Conservation (phyloP, 2,113 vertebrate species). For the Grammomys surdaster region DNA sequence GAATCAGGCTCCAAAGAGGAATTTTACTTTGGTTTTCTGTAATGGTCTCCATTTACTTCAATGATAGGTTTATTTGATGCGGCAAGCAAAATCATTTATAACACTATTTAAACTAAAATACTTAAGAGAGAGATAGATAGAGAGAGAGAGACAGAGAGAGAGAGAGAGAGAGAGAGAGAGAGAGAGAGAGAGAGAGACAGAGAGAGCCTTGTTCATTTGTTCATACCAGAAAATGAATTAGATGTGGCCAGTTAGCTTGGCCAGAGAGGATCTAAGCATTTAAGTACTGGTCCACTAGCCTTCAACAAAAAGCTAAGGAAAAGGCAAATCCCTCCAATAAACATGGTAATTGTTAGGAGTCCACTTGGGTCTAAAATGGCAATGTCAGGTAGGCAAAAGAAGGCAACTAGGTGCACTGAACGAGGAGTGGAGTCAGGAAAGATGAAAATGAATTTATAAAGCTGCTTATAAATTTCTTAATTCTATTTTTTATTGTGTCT, state of each 20-base stretch:
- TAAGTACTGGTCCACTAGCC: accelerated
- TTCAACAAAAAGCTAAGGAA: neutral
- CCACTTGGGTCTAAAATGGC: neutral
- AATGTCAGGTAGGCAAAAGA: neutral
- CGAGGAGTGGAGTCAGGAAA: neutral
- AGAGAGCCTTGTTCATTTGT: neutral
- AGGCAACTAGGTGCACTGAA: neutral
- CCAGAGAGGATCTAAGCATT: neutral
- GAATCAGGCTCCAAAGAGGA: neutral
- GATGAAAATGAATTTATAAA: neutral
- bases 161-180: too few relatives aligned
- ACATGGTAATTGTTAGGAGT: neutral
- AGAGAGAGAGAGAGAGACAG: neutral
- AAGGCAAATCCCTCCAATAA: neutral
- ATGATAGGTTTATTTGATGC: neutral
- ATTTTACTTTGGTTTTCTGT: neutral
- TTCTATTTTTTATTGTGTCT: too few relatives aligned
- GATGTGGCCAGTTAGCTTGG: neutral
- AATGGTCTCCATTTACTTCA: neutral
- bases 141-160: too few relatives aligned
- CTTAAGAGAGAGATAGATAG: too few relatives aligned
- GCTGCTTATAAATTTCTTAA: neutral
- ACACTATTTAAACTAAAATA: neutral
- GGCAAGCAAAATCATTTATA: neutral
- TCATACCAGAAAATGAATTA: neutral